Base-by-base conservation (phyloP, 1,140 invertebrate genomes). In the Drosophila triauraria region DNA sequence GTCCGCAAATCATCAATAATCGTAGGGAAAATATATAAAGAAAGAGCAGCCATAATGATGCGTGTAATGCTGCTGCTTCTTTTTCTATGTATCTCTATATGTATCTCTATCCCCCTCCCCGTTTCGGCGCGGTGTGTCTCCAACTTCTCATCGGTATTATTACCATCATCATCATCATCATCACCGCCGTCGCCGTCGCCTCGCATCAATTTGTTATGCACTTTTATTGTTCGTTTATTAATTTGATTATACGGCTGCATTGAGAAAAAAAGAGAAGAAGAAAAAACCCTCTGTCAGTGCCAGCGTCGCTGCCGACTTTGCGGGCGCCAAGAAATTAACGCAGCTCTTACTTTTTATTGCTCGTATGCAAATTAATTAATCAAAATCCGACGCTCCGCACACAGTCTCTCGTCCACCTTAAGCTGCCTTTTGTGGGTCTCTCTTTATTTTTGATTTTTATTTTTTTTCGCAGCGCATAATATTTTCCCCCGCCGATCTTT, bases 151-250 rank as follows among this genome's bases (percentile, higher is more conserved):
- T 35, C 42, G 27, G n/a, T 51, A 51, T 51, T 51, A 51, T 51
- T 32, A 32, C 48, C 48, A 40, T 60, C 71, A 75, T 46, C 69
- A 23, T 38, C 62, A 67, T 32, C 50, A 56, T 43, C n/a, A 25
- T 43, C 23, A 53, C 51, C 46, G 47, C 27, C 27, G 50, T 60
- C 35, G 25, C 25, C 50, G 44, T 44, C 54, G 70, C 64, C 53
- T 68, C 78, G 70, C 82, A 78, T 74, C 86, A 91, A 90, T 90
- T 90, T 90, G 82, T 91, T 91, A 90, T 82, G 81, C 86, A 78
- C 82, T 90, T 90, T 90, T 90, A 90, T 90, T 90, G 86, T 90
- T 77, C 85, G 80, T 80, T 83, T 87, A 87, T 87, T 82, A 87
- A 87, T 87, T 87, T 83, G 80, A 87, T 87, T 87, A 87, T 87